These are phyloP conservation scores for Neoascia interrupta DNA, from an alignment of 2,888 invertebrate species.

Conservation along the genomic window DNA sequence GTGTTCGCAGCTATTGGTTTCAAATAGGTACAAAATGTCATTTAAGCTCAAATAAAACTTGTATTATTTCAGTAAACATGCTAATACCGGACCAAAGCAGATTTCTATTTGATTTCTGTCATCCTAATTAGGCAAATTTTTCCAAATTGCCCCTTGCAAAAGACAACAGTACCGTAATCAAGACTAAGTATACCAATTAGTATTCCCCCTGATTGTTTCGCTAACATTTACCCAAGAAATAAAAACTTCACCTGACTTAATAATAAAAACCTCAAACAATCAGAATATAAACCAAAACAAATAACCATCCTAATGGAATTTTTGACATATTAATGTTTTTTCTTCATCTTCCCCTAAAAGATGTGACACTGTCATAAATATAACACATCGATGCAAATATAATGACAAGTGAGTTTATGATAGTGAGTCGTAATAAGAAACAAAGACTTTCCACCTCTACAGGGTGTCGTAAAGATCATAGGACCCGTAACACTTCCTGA, in stretches of 20 bases:
- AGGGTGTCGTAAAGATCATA: neutral
- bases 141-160: too few relatives aligned
- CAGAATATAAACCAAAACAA: neutral
- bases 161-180: too few relatives aligned
- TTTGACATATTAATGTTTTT: conserved; percentile 22
- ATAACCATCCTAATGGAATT: conserved; percentile 8
- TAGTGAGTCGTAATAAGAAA: neutral
- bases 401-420: too few relatives aligned
- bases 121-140: too few relatives aligned
- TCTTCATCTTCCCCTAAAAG: neutral
- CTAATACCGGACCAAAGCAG: too few relatives aligned
- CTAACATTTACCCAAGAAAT: conserved; percentile 19
- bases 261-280: conserved; percentile 45
- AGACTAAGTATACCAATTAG: conserved; percentile 42
- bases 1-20: too few relatives aligned
- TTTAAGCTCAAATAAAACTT: too few relatives aligned
- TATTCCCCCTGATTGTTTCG: conserved; percentile 44
- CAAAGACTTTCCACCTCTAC: neutral
- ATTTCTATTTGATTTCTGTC: too few relatives aligned
- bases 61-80: too few relatives aligned
- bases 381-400: neutral
- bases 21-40: too few relatives aligned
- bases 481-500: too few relatives aligned
- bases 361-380: neutral
- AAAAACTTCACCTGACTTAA: conserved; percentile 44